phyloP scores from a whole-genome alignment of 2,113 vertebrate genomes.

The Climacteris rufus region DNA sequence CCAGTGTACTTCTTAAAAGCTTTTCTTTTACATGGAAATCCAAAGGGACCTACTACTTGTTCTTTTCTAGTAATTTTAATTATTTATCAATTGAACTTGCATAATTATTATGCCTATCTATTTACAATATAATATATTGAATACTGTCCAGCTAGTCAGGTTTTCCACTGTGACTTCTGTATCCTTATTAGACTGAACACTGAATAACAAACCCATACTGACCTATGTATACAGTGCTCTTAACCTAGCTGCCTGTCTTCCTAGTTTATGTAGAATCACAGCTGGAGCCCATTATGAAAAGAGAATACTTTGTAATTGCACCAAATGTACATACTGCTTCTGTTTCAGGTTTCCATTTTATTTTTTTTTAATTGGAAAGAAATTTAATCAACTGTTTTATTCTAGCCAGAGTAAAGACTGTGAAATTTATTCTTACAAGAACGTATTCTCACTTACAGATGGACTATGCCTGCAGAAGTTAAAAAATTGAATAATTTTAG shows the following conservation, averaged over 20 bases:
- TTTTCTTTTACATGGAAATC: neutral
- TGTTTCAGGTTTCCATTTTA: neutral
- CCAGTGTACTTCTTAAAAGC: neutral
- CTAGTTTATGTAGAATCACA: conserved; percentile 45
- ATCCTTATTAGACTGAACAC: neutral
- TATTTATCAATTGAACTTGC: conserved; percentile 16
- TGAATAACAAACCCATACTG: neutral
- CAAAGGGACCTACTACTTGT: neutral
- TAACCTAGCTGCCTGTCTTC: conserved; percentile 22
- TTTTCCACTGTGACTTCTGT: conserved; percentile 4
- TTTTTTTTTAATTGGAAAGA: neutral
- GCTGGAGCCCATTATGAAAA: conserved; percentile 54
- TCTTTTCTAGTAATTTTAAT: conserved; percentile 32
- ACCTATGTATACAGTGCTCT: neutral
- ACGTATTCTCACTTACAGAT: neutral
- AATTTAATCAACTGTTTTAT: conserved; percentile 56
- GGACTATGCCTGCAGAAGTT: neutral
- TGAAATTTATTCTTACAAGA: conserved; percentile 31
- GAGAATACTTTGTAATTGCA: conserved; percentile 55
- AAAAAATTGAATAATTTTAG: neutral
- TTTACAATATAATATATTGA: neutral
- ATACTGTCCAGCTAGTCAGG: neutral
- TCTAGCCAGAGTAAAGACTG: neutral
- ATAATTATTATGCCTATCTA: neutral
- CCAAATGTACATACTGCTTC: conserved; percentile 51